Evolutionary conservation across 2,888 invertebrate species (phyloP), one percentile per base, ranked within the genome.

Genomic region (Erebia palarica): DNA sequence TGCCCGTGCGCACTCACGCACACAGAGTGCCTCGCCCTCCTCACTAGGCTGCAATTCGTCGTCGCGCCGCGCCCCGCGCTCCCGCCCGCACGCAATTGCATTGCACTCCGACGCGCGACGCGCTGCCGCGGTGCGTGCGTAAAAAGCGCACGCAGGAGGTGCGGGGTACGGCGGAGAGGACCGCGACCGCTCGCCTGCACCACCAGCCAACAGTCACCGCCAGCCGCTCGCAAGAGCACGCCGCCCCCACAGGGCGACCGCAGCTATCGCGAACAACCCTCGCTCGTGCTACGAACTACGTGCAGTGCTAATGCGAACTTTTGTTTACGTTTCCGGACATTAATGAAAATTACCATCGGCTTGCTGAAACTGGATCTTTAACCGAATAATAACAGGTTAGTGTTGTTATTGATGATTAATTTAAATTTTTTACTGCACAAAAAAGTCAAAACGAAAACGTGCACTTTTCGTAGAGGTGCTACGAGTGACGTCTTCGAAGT

Each of bases 141-240:
- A 92, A 92, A 92, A 92, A 92, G 92, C 93, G 93, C 93, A 93
- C 90, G 90, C 90, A 86, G 87, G 89, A 87, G 85, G 88, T 72
- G 90, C 84, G 89, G 87, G 88, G 87, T 79, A 85, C 80, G 80
- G 82, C 77, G 82, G 81, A 84, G 83, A 82, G 78, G 84, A 83
- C 82, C 78, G 81, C 84, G 81, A 84, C 82, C 84, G 85, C 81
- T 27, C 36, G 81, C 80, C 82, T 83, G 84, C 84, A 75, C 82
- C 80, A 80, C 79, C 92, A 92, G 91, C 91, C 80, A 81, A 80
- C 92, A 93, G 92, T 93, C 91, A 84, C 82, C 82, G 88, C 82
- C 86, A 87, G 88, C 86, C 92, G 91, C 90, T 90, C 91, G 86
- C 80, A 79, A 85, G 90, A 91, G 90, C 88, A 86, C 83, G 80